Percentiles rank a stretch among this genome's conserved stretches.
Evolutionary conservation across 2,113 vertebrate species (phyloP).

Genomic region (Nicator chloris): DNA sequence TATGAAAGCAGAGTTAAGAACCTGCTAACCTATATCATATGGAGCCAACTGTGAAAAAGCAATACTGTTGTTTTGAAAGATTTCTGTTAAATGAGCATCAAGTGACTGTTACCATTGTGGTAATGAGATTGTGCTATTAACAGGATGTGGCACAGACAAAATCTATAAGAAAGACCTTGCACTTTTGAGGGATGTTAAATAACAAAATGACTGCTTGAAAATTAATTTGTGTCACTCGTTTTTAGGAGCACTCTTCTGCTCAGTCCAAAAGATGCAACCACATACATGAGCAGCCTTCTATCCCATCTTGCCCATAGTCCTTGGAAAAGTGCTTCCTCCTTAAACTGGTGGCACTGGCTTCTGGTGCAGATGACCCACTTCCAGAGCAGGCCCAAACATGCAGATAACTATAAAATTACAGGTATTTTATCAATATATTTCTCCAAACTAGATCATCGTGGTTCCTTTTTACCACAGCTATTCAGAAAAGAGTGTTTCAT

Average conservation of each 20-base stretch:
- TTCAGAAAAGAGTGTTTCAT: not conserved
- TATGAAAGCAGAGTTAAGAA: slow-evolving; percentile 46
- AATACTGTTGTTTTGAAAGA: slow-evolving; percentile 42
- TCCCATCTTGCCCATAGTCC: not conserved
- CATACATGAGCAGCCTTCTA: not conserved
- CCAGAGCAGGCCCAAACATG: not conserved
- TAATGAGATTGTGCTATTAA: slow-evolving; percentile 53
- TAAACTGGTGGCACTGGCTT: not conserved
- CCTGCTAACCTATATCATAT: slow-evolving; percentile 20
- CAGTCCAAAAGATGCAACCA: not conserved
- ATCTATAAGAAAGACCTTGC: slow-evolving; percentile 19
- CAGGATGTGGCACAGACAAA: slow-evolving; percentile 57
- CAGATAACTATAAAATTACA: not conserved
- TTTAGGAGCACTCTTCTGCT: not conserved
- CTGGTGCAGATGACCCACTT: not conserved
- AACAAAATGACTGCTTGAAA: slow-evolving; percentile 27
- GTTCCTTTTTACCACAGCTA: not conserved
- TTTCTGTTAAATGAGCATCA: slow-evolving; percentile 44
- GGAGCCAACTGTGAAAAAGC: slow-evolving; percentile 16
- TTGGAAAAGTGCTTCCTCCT: not conserved
- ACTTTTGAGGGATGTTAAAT: slow-evolving; percentile 49
- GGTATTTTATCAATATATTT: not conserved
- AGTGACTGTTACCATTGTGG: slow-evolving; percentile 45
- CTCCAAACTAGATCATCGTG: not conserved
- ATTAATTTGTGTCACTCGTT: not conserved